A percentile compares a stretch with the other conserved stretches of the same genome.
Conservation (phyloP, 2,797 vertebrate species). For the Halcyon badia region DNA sequence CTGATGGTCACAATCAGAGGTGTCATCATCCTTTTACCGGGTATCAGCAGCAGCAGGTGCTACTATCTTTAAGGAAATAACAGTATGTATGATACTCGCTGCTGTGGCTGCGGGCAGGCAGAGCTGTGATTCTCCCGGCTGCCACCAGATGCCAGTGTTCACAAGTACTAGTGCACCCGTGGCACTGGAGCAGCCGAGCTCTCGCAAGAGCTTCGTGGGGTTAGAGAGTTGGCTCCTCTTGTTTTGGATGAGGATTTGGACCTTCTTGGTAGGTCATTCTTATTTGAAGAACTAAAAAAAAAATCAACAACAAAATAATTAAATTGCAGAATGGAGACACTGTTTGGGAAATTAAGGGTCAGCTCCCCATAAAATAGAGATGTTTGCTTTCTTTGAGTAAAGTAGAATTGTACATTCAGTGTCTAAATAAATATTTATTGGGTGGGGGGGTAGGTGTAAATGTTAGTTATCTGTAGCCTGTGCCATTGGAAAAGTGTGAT, state of each 20-base stretch:
- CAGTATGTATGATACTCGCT: neutral
- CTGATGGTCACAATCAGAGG: neutral
- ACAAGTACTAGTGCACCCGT: neutral
- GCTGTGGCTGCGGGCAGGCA: neutral
- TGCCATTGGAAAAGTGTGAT: neutral
- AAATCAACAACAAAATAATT: too few species aligned
- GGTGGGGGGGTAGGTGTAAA: neutral
- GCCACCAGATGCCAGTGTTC: conserved; percentile 77
- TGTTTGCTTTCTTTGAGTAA: neutral
- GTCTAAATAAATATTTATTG: neutral
- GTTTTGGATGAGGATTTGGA: neutral
- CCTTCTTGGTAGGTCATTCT: neutral
- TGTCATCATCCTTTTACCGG: neutral
- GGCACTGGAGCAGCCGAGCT: neutral
- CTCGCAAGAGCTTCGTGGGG: too few species aligned
- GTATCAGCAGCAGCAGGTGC: neutral
- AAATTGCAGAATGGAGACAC: neutral
- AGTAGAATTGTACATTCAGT: neutral
- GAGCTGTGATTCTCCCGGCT: neutral
- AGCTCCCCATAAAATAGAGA: neutral
- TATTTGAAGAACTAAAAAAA: neutral
- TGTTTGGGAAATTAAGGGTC: neutral
- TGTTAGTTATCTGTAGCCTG: neutral
- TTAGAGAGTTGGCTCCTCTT: neutral
- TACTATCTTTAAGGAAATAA: accelerated